Evolutionary conservation across 2,797 vertebrate genomes (phyloP).

Genomic region (Cichlasoma orientale): DNA sequence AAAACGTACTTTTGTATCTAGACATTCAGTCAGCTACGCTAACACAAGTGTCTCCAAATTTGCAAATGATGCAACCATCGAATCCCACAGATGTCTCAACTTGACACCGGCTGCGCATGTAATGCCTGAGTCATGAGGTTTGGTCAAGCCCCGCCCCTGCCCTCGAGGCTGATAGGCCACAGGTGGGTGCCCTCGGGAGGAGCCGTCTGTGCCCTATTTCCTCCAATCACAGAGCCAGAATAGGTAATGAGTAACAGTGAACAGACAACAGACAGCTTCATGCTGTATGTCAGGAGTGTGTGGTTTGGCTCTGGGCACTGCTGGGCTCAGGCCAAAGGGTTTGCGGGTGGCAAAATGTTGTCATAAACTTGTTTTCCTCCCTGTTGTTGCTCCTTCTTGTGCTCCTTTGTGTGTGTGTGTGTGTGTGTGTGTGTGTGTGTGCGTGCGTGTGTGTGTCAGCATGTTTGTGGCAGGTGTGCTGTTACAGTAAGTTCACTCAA

Average conservation of each 20-base stretch:
- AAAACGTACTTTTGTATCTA: neutral
- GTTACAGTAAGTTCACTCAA: slow-evolving; percentile 73
- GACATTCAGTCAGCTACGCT: slow-evolving; percentile 27
- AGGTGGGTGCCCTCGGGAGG: slow-evolving; percentile 65
- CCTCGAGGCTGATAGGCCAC: slow-evolving; percentile 57
- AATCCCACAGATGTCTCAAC: slow-evolving; percentile 60
- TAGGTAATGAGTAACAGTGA: slow-evolving; percentile 59
- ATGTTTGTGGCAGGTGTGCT: slow-evolving; percentile 66
- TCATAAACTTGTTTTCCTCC: slow-evolving; percentile 79
- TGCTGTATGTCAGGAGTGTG: slow-evolving; percentile 54
- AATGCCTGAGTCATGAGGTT: slow-evolving; percentile 63
- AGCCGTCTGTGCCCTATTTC: slow-evolving; percentile 45
- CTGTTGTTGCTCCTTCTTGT: slow-evolving; percentile 47
- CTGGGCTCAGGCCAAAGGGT: slow-evolving; percentile 54
- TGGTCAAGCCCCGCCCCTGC: slow-evolving; percentile 34
- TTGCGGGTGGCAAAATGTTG: slow-evolving; percentile 67
- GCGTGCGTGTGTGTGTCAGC: slow-evolving; percentile 48
- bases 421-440: slow-evolving; percentile 34
- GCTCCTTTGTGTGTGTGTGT: slow-evolving; percentile 35
- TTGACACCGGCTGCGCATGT: slow-evolving; percentile 29
- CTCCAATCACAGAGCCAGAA: slow-evolving; percentile 47
- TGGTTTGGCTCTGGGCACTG: slow-evolving; percentile 67
- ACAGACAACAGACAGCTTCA: slow-evolving; percentile 51
- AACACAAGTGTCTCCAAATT: slow-evolving; percentile 30
- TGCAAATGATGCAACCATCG: slow-evolving; percentile 59